Evolutionary conservation across 2,113 vertebrate species (phyloP).

Genomic region (Ariopsis seemanni): DNA sequence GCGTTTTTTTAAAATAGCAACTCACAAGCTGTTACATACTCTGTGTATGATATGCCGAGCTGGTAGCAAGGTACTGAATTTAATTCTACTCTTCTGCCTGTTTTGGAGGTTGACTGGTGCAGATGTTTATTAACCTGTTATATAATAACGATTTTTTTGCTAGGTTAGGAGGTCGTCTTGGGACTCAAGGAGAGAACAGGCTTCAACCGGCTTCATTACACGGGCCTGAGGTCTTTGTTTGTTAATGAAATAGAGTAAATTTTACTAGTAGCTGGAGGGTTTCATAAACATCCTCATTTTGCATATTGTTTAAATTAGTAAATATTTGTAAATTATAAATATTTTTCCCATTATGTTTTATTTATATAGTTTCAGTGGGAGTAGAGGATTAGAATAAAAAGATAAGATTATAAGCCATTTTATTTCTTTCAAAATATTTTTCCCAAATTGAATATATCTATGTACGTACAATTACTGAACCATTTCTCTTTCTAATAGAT

Average conservation of each 20-base stretch:
- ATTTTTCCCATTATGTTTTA: not conserved
- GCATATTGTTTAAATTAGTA: not conserved
- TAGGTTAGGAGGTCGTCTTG: not conserved
- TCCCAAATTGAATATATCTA: not conserved
- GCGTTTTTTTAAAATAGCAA: not conserved
- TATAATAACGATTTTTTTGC: constrained; percentile 17
- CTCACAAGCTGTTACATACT: too few relatives aligned
- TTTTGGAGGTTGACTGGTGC: constrained; percentile 11
- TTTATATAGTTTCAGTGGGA: not conserved
- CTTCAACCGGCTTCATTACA: not conserved
- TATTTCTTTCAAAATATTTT: not conserved
- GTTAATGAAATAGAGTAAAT: not conserved
- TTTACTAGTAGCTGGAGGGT: not conserved
- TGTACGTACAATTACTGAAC: not conserved
- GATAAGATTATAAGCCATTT: not conserved
- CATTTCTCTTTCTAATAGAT: constrained; percentile 6
- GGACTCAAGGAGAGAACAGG: constrained; percentile 3
- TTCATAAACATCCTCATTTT: not conserved
- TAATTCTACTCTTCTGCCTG: not conserved
- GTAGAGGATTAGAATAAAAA: not conserved
- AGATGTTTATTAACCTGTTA: constrained; percentile 36
- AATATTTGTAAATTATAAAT: too few relatives aligned
- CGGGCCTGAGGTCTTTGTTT: not conserved
- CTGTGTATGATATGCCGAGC: not conserved
- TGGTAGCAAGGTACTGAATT: not conserved